Conservation (phyloP, 2,113 vertebrate species). For the Corvus moneduloides region DNA sequence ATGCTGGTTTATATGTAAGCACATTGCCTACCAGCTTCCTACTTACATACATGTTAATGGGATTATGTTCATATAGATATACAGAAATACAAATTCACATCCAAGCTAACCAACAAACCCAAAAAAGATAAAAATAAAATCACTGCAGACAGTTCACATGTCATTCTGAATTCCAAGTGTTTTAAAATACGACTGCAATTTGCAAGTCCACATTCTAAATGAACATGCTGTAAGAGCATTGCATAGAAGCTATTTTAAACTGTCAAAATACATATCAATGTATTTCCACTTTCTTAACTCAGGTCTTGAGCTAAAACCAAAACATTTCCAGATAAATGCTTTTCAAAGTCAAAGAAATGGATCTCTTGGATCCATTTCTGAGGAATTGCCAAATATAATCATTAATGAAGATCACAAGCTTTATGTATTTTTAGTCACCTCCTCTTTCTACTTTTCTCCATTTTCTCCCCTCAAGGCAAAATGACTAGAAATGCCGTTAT, state of each 20-base stretch:
- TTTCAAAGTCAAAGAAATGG: background rate
- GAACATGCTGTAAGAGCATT: background rate
- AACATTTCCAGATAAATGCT: background rate
- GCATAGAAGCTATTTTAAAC: background rate
- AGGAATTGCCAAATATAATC: background rate
- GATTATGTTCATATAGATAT: background rate
- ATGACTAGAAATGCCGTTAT: background rate
- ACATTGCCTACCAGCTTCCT: background rate
- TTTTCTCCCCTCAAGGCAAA: background rate
- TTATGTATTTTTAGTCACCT: slow-evolving; percentile 18
- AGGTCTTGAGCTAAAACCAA: background rate
- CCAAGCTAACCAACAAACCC: background rate
- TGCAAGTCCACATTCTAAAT: background rate
- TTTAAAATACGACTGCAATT: background rate
- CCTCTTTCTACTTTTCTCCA: background rate
- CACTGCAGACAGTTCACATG: background rate
- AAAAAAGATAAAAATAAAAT: slow-evolving; percentile 21
- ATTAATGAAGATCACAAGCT: slow-evolving; percentile 9
- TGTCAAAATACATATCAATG: background rate
- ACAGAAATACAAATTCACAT: background rate
- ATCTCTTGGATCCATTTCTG: background rate
- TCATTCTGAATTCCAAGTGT: background rate
- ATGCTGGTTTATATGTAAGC: background rate
- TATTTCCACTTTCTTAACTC: background rate
- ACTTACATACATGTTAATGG: slow-evolving; percentile 10